A percentile compares a stretch with the other conserved stretches of the same genome.
These are phyloP conservation scores for Idaea straminata DNA, from an alignment of 2,888 invertebrate genomes.

Conservation along the genomic window DNA sequence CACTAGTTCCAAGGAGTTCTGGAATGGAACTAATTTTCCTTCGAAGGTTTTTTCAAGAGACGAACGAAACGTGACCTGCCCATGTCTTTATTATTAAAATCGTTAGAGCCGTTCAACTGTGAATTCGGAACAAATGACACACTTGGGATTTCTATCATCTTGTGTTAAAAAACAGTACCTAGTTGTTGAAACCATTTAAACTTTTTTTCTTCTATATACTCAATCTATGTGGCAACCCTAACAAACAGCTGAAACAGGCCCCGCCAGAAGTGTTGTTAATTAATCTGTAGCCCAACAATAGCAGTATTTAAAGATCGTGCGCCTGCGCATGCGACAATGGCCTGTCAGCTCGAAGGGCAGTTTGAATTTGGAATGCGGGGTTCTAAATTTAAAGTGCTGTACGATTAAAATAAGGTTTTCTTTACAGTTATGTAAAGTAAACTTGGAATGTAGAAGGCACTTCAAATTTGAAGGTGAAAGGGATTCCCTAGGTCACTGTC, in stretches of 20 bases:
- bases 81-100: no score
- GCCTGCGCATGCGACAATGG: not conserved
- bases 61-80: no score
- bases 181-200: no score
- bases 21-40: no score
- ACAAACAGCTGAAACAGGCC: not conserved
- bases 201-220: not conserved
- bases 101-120: no score
- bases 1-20: no score
- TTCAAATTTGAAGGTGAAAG: not conserved
- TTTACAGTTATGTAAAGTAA: not conserved
- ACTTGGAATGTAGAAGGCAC: not conserved
- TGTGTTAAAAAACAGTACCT: no score
- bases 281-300: not conserved
- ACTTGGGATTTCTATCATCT: no score
- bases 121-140: no score
- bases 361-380: not conserved
- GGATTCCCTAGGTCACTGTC: not conserved
- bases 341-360: not conserved
- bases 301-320: slow-evolving; percentile 1
- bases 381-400: not conserved
- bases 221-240: not conserved
- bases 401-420: not conserved
- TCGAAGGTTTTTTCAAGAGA: no score
- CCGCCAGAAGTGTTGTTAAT: not conserved